These are phyloP conservation scores for Apus apus DNA, from an alignment of 2,113 vertebrate genomes.

Conservation along the genomic window DNA sequence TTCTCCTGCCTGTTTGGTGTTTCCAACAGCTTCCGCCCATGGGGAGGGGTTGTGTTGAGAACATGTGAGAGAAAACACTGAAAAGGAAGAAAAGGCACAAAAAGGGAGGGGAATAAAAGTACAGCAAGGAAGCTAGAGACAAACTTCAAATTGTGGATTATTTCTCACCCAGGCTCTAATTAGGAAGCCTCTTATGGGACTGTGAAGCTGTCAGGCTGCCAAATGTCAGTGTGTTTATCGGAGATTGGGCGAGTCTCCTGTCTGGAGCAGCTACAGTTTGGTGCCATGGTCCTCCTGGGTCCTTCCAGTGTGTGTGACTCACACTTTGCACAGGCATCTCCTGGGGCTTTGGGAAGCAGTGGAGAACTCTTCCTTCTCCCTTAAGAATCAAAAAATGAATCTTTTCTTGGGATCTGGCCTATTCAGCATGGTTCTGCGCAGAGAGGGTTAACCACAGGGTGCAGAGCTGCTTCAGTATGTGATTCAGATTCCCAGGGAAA, in stretches of 20 bases:
- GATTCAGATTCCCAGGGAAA: conserved; percentile 50
- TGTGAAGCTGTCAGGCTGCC: conserved; percentile 66
- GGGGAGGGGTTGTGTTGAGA: neutral
- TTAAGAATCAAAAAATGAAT: neutral
- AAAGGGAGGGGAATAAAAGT: neutral
- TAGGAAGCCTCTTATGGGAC: conserved; percentile 57
- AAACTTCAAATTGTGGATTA: conserved; percentile 43
- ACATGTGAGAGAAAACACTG: conserved; percentile 8
- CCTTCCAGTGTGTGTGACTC: neutral
- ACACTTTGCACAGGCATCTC: neutral
- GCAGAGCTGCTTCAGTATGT: neutral
- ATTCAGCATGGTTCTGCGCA: neutral
- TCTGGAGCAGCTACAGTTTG: neutral
- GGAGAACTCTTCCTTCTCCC: neutral
- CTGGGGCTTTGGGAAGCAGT: neutral
- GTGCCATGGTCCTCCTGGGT: neutral
- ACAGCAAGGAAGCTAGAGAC: conserved; percentile 26
- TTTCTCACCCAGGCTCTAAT: conserved; percentile 70
- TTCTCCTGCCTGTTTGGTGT: neutral
- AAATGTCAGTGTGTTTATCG: conserved; percentile 41
- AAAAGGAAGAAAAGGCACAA: neutral
- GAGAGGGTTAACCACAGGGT: conserved; percentile 35
- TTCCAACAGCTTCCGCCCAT: conserved; percentile 6
- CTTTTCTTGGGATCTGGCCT: neutral
- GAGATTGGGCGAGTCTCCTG: conserved; percentile 7